Conservation (phyloP, 2,888 invertebrate species). For the Acrocyrtus sp. region DNA sequence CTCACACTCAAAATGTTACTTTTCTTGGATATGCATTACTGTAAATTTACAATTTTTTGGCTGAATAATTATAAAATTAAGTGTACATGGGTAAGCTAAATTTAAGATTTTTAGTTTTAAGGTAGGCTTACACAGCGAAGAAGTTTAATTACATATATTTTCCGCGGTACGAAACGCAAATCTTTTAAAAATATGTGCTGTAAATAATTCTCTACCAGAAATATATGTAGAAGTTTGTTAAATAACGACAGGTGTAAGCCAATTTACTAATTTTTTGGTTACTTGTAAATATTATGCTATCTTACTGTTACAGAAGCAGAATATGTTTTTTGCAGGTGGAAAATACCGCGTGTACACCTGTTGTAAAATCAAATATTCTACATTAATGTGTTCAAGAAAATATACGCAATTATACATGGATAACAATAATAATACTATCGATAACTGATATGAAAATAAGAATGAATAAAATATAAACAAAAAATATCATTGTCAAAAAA, state of each 20-base stretch:
- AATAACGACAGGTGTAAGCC: neutral
- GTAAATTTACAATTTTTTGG: too few species aligned
- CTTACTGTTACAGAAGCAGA: too few species aligned
- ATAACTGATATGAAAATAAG: too few species aligned
- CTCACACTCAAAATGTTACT: too few species aligned
- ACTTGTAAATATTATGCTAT: neutral
- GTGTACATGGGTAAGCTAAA: neutral
- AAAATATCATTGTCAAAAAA: conserved; percentile 6
- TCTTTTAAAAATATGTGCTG: neutral
- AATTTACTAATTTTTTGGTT: neutral
- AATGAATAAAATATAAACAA: neutral
- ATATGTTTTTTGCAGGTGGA: too few species aligned
- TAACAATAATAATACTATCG: too few species aligned
- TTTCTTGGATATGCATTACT: too few species aligned
- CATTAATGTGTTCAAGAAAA: conserved; percentile 19
- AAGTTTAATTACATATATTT: neutral
- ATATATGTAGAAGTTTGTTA: neutral
- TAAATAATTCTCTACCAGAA: neutral
- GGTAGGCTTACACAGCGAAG: neutral
- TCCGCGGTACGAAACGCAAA: neutral
- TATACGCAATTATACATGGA: conserved; percentile 11
- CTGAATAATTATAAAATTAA: too few species aligned
- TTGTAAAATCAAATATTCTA: conserved; percentile 11
- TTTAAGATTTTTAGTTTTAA: neutral
- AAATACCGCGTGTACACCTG: neutral